phyloP scores from a whole-genome alignment of 2,113 vertebrate genomes.

The Chaetodon trifascialis region DNA sequence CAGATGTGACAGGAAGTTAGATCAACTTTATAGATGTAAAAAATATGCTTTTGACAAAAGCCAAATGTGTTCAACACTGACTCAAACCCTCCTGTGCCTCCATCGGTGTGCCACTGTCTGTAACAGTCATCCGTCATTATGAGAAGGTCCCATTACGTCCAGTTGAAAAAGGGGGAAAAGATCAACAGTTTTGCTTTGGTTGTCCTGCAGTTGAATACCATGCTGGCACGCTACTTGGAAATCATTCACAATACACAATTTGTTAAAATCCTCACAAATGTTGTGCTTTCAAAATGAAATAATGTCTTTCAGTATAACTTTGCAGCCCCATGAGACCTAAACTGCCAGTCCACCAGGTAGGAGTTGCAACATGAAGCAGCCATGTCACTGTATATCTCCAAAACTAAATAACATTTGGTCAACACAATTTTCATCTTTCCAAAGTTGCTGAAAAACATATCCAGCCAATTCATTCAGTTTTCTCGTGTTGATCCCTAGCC shows the following conservation, averaged over 20 bases:
- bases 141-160: not conserved
- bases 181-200: slow-evolving; percentile 34
- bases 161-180: not conserved
- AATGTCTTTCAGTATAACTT: not conserved
- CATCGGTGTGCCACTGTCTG: not conserved
- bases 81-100: not conserved
- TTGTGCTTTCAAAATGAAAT: not conserved
- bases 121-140: not conserved
- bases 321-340: not conserved
- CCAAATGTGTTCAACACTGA: not conserved
- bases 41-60: not conserved
- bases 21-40: not conserved
- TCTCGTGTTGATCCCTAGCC: not conserved
- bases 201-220: slow-evolving; percentile 1
- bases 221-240: slow-evolving; percentile 18
- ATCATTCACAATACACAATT: not conserved
- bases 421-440: not conserved
- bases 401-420: slow-evolving; percentile 12
- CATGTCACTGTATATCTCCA: not conserved
- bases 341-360: not conserved
- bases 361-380: not conserved
- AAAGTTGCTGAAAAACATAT: slow-evolving; percentile 16
- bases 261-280: slow-evolving; percentile 4
- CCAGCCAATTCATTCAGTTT: slow-evolving; percentile 30
- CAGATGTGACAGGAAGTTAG: not conserved